Evolutionary conservation across 2,888 invertebrate species (phyloP).

Genomic region (Drosophila macrothrix): DNA sequence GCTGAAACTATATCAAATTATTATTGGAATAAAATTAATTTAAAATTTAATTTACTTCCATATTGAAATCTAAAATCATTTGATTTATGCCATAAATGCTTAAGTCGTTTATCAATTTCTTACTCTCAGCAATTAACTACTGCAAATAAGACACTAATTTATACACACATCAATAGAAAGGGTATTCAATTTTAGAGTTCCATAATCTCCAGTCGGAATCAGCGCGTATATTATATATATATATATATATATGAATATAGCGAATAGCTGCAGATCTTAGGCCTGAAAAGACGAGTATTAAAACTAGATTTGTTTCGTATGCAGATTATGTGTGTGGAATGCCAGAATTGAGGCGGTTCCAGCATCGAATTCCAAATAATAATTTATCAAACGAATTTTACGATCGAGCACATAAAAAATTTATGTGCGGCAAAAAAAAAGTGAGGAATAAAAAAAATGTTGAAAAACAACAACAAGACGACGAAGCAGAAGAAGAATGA

Average conservation of each 20-base stretch:
- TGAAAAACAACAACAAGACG: slow-evolving; percentile 2
- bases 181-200: not conserved
- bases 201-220: not conserved
- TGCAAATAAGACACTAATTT: not conserved
- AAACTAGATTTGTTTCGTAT: slow-evolving; percentile 29
- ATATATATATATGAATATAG: not conserved
- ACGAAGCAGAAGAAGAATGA: not conserved
- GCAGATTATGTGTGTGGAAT: slow-evolving; percentile 45
- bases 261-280: not conserved
- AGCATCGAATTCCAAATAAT: slow-evolving; percentile 67
- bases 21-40: not conserved
- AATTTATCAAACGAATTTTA: slow-evolving; percentile 83
- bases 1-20: not conserved
- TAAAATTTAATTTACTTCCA: not conserved
- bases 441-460: not conserved
- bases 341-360: slow-evolving; percentile 29
- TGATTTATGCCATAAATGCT: not conserved
- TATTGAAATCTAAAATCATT: not conserved
- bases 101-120: not conserved
- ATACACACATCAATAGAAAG: not conserved
- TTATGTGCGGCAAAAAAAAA: slow-evolving; percentile 57
- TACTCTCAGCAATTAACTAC: not conserved
- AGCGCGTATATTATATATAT: not conserved
- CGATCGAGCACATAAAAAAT: slow-evolving; percentile 77
- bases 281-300: not conserved